A percentile compares a stretch with the other conserved stretches of the same genome.
Evolutionary conservation across 2,113 vertebrate species (phyloP).

Genomic region (Ochotona princeps): DNA sequence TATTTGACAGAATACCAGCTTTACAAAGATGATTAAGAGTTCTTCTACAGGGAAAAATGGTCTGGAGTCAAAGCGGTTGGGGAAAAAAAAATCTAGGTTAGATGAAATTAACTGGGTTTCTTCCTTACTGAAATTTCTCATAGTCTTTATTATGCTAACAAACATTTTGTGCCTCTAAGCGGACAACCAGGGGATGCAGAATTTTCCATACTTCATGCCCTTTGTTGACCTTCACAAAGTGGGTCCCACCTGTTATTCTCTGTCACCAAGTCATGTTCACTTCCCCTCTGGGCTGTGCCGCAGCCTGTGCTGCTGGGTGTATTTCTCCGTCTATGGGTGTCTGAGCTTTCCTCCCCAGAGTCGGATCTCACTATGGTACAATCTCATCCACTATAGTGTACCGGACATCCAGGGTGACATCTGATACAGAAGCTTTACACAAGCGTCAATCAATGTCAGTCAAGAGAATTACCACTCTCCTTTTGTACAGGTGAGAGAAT

Average conservation of each 20-base stretch:
- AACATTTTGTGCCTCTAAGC: conserved; percentile 23
- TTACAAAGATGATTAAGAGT: conserved; percentile 74
- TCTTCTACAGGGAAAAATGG: conserved; percentile 44
- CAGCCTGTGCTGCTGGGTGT: background rate
- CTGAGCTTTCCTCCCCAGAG: background rate
- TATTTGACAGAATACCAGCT: conserved; percentile 53
- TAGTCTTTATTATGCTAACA: conserved; percentile 64
- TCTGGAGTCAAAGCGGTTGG: conserved; percentile 52
- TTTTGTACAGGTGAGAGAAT: background rate
- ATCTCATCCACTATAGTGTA: background rate
- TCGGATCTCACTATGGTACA: background rate
- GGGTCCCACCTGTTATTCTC: background rate
- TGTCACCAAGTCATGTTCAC: background rate
- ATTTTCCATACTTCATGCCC: background rate
- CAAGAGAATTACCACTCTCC: background rate
- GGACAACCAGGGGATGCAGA: background rate
- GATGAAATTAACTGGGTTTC: conserved; percentile 50
- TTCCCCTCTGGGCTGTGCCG: background rate
- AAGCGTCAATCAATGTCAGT: background rate
- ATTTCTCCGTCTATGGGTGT: background rate
- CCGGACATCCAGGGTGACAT: background rate
- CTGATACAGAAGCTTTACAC: background rate
- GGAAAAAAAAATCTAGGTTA: conserved; percentile 58
- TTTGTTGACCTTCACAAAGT: conserved; percentile 21
- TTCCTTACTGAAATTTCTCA: conserved; percentile 33